A percentile compares a stretch with the other conserved stretches of the same genome.
These are phyloP conservation scores for Protonemura montana DNA, from an alignment of 2,888 invertebrate genomes.

Conservation along the genomic window DNA sequence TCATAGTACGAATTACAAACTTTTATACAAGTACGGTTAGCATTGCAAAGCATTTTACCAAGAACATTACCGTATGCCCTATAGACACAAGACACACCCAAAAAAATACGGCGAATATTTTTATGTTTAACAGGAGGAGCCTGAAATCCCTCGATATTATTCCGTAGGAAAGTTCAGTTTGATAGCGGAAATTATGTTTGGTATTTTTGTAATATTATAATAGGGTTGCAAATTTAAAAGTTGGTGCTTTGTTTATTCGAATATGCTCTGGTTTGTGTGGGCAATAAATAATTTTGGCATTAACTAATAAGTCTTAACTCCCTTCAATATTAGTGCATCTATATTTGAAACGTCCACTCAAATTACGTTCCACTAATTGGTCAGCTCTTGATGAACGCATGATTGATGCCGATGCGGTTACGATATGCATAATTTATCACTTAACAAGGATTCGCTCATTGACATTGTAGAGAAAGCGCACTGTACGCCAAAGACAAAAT, in stretches of 20 bases:
- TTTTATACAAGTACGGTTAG: background rate
- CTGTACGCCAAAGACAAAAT: background rate
- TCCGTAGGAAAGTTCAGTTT: background rate
- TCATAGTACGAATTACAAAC: background rate
- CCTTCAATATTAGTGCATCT: background rate
- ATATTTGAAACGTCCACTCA: constrained; percentile 4
- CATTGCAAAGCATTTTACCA: background rate
- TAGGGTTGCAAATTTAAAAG: background rate
- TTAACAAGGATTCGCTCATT: background rate
- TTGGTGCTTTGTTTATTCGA: background rate
- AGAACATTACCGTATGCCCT: too few relatives aligned
- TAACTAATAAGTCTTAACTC: constrained; percentile 9
- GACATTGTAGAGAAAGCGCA: too few relatives aligned
- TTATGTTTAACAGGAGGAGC: background rate
- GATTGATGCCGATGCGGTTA: background rate
- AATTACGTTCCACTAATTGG: background rate
- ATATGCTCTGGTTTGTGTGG: background rate
- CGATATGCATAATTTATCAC: background rate
- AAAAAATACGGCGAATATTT: too few relatives aligned
- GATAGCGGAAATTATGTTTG: background rate
- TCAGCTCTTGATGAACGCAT: background rate
- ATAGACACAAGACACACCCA: too few relatives aligned
- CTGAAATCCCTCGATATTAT: background rate
- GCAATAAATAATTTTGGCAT: background rate
- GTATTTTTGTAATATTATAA: background rate